phyloP scores from a whole-genome alignment of 1,140 invertebrate species.

The Drosophila varians region DNA sequence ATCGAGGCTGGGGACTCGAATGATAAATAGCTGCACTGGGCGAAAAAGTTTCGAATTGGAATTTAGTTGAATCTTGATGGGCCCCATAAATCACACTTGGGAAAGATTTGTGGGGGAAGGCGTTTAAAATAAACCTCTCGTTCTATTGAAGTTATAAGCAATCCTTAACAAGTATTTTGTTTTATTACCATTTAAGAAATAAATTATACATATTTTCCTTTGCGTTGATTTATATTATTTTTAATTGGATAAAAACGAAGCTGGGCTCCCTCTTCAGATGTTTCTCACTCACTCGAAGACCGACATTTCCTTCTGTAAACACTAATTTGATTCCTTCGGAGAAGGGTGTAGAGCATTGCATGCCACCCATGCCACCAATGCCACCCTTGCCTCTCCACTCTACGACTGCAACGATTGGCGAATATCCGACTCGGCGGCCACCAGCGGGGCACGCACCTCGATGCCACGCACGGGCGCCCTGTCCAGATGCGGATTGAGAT shows the following conservation, averaged over 20 bases:
- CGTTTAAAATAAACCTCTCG: too few relatives aligned
- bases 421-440: constrained; percentile 88
- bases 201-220: background rate
- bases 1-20: constrained; percentile 13
- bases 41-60: background rate
- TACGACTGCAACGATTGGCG: constrained; percentile 70
- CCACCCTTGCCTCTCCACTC: too few relatives aligned
- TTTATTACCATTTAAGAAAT: background rate
- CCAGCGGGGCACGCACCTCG: constrained; percentile 86
- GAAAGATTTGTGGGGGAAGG: background rate
- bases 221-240: constrained; percentile 1
- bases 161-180: background rate
- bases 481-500: constrained; percentile 89
- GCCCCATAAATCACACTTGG: background rate
- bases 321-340: background rate
- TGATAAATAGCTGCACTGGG: constrained; percentile 10
- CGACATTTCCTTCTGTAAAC: background rate
- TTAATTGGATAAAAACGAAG: background rate
- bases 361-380: too few relatives aligned
- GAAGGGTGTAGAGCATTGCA: background rate
- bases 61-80: background rate
- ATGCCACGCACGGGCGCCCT: constrained; percentile 87
- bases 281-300: background rate
- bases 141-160: too few relatives aligned
- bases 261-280: background rate